Conservation (phyloP, 2,113 vertebrate species). For the Lampris megalopsis region DNA sequence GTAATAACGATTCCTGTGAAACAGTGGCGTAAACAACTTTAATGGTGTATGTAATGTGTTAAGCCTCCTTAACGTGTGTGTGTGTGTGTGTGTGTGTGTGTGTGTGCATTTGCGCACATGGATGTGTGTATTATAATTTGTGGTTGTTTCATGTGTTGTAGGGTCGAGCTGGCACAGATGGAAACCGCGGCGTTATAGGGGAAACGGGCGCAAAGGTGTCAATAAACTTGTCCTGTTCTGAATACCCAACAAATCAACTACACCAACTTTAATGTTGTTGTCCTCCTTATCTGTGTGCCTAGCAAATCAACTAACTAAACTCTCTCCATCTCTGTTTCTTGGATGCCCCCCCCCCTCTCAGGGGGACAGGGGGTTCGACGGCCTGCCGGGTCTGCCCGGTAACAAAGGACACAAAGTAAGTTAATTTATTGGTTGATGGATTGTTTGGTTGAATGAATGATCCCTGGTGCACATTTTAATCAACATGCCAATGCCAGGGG, state of each 20-base stretch:
- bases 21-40: too few species aligned
- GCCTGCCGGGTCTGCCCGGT: conserved; percentile 90
- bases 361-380: conserved; percentile 97
- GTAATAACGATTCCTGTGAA: neutral
- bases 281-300: neutral
- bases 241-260: neutral
- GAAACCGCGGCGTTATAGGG: conserved; percentile 91
- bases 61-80: neutral
- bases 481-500: conserved; percentile 53
- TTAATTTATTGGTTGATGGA: neutral
- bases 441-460: neutral
- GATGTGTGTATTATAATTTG: conserved; percentile 11
- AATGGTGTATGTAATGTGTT: too few species aligned
- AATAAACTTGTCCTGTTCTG: neutral
- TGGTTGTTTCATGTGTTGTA: conserved; percentile 52
- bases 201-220: conserved; percentile 92
- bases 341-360: conserved; percentile 53
- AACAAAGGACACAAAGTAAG: conserved; percentile 81
- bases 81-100: conserved; percentile 4
- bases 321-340: neutral
- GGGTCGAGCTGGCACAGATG: conserved; percentile 92
- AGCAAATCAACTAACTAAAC: neutral
- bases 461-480: too few species aligned
- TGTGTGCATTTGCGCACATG: neutral
- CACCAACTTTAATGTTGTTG: neutral